Percentiles rank a stretch among this genome's conserved stretches.
Evolutionary conservation across 2,888 invertebrate genomes (phyloP).

Genomic region (Exocentrus adspersus): DNA sequence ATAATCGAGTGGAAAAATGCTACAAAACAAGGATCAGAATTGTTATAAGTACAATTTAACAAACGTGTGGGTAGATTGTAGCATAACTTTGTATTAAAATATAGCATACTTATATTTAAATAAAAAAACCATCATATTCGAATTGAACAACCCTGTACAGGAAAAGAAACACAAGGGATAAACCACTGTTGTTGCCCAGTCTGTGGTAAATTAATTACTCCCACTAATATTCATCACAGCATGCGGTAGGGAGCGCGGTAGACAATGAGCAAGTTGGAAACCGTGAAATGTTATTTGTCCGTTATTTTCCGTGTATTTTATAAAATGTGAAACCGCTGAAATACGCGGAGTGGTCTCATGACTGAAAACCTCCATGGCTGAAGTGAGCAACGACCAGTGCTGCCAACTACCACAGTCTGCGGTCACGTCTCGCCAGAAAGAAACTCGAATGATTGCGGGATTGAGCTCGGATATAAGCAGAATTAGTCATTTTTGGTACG

Average conservation of each 20-base stretch:
- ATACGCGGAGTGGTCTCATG: constrained; percentile 37
- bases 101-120: too few species aligned
- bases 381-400: constrained; percentile 34
- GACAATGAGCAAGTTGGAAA: constrained; percentile 2
- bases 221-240: not conserved
- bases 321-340: constrained; percentile 33
- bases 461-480: too few species aligned
- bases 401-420: constrained; percentile 2
- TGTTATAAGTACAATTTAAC: too few species aligned
- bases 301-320: constrained; percentile 17
- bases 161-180: too few species aligned
- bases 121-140: too few species aligned
- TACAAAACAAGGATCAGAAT: too few species aligned
- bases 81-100: too few species aligned
- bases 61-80: too few species aligned
- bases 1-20: too few species aligned
- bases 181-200: not conserved
- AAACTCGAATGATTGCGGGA: too few species aligned
- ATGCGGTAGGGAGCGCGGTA: not conserved
- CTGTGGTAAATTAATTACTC: not conserved
- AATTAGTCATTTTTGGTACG: too few species aligned
- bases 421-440: constrained; percentile 17
- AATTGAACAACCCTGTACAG: not conserved
- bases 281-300: constrained; percentile 16
- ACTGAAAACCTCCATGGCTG: constrained; percentile 34